Percentiles rank a stretch among this genome's conserved stretches.
Conservation (phyloP, 92 coral and sea anemone species). For the Pocillopora meandrina region DNA sequence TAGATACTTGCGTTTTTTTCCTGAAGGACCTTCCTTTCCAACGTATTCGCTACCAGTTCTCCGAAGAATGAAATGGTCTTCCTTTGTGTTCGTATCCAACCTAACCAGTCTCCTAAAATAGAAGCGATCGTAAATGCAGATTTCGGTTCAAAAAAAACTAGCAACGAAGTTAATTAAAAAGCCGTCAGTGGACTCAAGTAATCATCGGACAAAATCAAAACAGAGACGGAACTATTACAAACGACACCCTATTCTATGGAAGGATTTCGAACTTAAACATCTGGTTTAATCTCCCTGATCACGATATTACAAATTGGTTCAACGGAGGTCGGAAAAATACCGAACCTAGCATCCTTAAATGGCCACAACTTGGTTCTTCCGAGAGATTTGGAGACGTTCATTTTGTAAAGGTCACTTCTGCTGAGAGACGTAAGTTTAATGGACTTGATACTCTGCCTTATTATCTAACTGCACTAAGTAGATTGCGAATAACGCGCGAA, state of each 20-base stretch:
- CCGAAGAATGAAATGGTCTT: neutral
- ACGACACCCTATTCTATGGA: neutral
- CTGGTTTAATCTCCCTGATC: neutral
- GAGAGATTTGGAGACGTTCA: constrained; percentile 2
- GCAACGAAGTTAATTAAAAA: neutral
- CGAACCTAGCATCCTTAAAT: neutral
- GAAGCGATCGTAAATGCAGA: constrained; percentile 19
- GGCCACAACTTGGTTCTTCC: neutral
- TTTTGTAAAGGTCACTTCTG: constrained; percentile 4
- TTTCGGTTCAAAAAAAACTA: neutral
- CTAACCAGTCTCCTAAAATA: neutral
- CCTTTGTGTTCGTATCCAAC: neutral
- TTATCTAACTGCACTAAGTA: too few species aligned
- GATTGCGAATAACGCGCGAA: too few species aligned
- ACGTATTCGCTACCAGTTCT: neutral
- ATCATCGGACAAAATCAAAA: neutral
- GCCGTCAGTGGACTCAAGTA: neutral
- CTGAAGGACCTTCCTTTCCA: neutral
- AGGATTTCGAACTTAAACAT: neutral
- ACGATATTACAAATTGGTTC: neutral
- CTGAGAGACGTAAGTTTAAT: constrained; percentile 5
- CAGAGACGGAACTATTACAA: neutral
- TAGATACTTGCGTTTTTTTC: too few species aligned
- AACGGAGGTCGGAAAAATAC: neutral
- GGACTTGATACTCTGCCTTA: too few species aligned